Evolutionary conservation across 2,797 vertebrate genomes (phyloP).

Genomic region (Pitangus sulphuratus): DNA sequence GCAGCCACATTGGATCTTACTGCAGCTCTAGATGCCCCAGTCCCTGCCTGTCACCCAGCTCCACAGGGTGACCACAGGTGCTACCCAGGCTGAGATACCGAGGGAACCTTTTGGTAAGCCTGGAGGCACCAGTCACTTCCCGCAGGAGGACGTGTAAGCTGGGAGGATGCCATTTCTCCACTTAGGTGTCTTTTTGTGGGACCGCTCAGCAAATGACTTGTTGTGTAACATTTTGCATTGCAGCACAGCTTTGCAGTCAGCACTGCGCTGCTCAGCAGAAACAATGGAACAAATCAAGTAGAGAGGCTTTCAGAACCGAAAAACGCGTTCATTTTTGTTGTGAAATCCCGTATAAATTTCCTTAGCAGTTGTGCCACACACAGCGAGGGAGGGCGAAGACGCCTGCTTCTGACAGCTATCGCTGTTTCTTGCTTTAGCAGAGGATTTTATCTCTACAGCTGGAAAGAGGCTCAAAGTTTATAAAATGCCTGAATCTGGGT

Average conservation of each 20-base stretch:
- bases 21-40: accelerated
- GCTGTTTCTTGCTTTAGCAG: background rate
- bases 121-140: background rate
- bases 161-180: background rate
- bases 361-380: background rate
- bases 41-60: background rate
- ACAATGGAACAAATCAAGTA: background rate
- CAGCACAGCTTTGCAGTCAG: background rate
- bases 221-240: background rate
- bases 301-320: background rate
- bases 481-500: constrained; percentile 33
- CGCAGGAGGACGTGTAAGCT: background rate
- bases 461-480: background rate
- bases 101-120: background rate
- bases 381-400: background rate
- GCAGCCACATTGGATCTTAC: background rate
- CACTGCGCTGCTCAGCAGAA: background rate
- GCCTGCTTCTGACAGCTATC: background rate
- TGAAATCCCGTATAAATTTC: background rate
- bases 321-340: background rate
- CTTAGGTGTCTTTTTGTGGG: background rate
- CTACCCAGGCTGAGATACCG: background rate
- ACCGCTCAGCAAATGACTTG: background rate
- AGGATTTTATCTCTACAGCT: background rate
- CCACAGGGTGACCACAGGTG: accelerated